These are phyloP conservation scores for Drosophila prostipennis DNA, from an alignment of 2,888 invertebrate genomes.

Conservation along the genomic window DNA sequence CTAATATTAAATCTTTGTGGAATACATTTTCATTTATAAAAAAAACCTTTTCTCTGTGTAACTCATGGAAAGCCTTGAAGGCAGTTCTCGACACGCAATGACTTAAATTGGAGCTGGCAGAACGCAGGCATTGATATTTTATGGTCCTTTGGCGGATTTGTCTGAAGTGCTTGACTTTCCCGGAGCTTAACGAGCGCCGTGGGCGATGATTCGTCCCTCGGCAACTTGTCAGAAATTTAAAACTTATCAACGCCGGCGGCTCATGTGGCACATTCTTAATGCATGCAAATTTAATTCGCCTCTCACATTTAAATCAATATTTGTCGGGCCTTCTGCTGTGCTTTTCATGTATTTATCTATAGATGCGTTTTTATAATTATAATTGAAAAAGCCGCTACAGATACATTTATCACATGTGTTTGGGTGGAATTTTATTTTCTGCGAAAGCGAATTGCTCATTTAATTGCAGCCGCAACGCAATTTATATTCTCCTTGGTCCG, in stretches of 20 bases:
- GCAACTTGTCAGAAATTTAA: constrained; percentile 60
- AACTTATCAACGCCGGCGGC: constrained; percentile 36
- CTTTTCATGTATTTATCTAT: background rate
- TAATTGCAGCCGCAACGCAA: constrained; percentile 49
- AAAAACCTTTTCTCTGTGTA: constrained; percentile 12
- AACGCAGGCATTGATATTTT: constrained; percentile 45
- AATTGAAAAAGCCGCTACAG: constrained; percentile 32
- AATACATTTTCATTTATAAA: background rate
- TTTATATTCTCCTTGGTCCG: constrained; percentile 36
- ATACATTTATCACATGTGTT: constrained; percentile 54
- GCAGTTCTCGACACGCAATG: constrained; percentile 21
- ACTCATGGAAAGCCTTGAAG: constrained; percentile 1
- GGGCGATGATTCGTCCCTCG: constrained; percentile 39
- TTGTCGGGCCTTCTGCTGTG: constrained; percentile 3
- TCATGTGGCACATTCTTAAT: constrained; percentile 27
- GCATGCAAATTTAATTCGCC: constrained; percentile 38
- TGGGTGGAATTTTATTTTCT: constrained; percentile 58
- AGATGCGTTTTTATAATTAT: constrained; percentile 35
- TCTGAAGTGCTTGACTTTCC: constrained; percentile 43
- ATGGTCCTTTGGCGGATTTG: constrained; percentile 45
- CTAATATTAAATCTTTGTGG: no score
- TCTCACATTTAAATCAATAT: constrained; percentile 49
- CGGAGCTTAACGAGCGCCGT: constrained; percentile 53
- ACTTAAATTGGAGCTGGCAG: constrained; percentile 22
- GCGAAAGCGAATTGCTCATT: constrained; percentile 35